Evolutionary conservation across 2,113 vertebrate genomes (phyloP).

Genomic region (Bombycilla garrulus): DNA sequence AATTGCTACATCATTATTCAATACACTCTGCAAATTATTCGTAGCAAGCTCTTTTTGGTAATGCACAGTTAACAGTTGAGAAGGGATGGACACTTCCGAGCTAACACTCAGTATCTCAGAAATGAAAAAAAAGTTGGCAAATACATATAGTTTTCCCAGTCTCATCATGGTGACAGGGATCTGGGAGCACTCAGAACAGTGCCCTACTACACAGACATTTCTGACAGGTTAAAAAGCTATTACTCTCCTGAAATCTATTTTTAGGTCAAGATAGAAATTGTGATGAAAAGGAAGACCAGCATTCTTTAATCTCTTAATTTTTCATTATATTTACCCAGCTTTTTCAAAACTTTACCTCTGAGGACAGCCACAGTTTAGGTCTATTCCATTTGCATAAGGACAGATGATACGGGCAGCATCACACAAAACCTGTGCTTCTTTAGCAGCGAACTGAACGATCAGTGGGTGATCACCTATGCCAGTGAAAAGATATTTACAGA

Average conservation of each 20-base stretch:
- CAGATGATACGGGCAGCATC: constrained; percentile 86
- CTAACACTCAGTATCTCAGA: neutral
- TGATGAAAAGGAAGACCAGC: neutral
- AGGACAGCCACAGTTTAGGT: constrained; percentile 97
- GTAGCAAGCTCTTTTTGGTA: neutral
- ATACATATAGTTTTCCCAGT: neutral
- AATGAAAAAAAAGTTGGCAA: neutral
- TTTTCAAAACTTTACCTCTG: constrained; percentile 83
- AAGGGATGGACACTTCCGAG: neutral
- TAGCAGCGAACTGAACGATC: constrained; percentile 95
- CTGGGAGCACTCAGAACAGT: neutral
- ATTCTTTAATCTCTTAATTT: constrained; percentile 22
- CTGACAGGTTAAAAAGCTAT: constrained; percentile 9
- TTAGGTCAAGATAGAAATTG: neutral
- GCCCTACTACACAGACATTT: neutral
- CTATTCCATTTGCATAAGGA: constrained; percentile 92
- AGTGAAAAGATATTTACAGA: constrained; percentile 32
- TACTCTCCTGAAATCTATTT: neutral
- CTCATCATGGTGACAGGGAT: neutral
- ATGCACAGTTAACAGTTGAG: neutral
- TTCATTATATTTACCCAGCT: neutral
- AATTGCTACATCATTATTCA: neutral
- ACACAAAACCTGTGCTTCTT: constrained; percentile 87
- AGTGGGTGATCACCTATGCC: constrained; percentile 87
- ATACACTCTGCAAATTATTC: neutral